phyloP scores from a whole-genome alignment of 2,888 invertebrate genomes.

The Drosophila testacea region DNA sequence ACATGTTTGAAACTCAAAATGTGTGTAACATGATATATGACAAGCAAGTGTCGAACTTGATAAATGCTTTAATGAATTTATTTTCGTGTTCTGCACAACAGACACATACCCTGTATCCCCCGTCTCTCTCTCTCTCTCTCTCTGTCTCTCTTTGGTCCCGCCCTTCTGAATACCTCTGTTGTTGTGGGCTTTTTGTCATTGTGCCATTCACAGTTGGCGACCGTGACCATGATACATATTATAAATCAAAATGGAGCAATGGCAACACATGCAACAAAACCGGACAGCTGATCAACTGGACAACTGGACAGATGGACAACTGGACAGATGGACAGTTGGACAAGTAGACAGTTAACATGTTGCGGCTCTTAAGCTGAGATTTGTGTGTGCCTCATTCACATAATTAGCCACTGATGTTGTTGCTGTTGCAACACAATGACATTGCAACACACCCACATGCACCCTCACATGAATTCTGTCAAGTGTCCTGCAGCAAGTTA shows the following conservation, averaged over 20 bases:
- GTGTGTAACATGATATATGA: constrained; percentile 65
- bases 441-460: not conserved
- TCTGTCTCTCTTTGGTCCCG: not conserved
- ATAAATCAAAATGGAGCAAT: constrained; percentile 68
- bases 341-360: constrained; percentile 57
- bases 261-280: constrained; percentile 4
- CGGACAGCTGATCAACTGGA: constrained; percentile 2
- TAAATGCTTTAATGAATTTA: constrained; percentile 79
- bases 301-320: not conserved
- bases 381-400: constrained; percentile 43
- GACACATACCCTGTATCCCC: not conserved
- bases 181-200: constrained; percentile 39
- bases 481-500: constrained; percentile 37
- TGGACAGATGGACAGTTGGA: not conserved
- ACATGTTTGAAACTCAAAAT: constrained; percentile 69
- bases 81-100: constrained; percentile 67
- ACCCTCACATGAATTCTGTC: not conserved
- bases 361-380: constrained; percentile 68
- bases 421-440: constrained; percentile 17
- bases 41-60: constrained; percentile 79
- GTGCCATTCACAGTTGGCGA: constrained; percentile 56
- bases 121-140: not conserved
- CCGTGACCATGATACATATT: constrained; percentile 80
- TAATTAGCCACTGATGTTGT: constrained; percentile 45
- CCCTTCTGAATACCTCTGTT: not conserved